These are phyloP conservation scores for Paracentrotus lividus DNA, from an alignment of 53 echinoderm and acorn worm genomes.

Conservation along the genomic window DNA sequence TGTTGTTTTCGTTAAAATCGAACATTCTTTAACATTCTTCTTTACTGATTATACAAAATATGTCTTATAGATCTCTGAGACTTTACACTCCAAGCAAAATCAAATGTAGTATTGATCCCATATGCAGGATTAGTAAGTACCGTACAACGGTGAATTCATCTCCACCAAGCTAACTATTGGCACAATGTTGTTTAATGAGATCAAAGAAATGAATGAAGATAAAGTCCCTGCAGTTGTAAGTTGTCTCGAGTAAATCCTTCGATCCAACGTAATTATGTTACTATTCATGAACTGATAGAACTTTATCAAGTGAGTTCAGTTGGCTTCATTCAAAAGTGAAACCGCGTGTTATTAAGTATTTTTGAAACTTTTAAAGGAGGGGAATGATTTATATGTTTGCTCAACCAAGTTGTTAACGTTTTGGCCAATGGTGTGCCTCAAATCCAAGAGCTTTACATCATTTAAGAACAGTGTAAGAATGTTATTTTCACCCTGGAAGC, in stretches of 20 bases:
- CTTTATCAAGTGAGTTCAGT: background rate
- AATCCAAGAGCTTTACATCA: too few relatives aligned
- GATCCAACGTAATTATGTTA: constrained; percentile 34
- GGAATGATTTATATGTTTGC: too few relatives aligned
- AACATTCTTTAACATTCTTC: background rate
- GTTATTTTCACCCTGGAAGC: too few relatives aligned
- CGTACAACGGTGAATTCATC: constrained; percentile 12
- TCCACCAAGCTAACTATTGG: background rate
- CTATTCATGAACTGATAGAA: constrained; percentile 12
- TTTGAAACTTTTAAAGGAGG: too few relatives aligned
- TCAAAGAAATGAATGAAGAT: constrained; percentile 1
- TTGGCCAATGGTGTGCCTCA: too few relatives aligned
- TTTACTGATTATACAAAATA: background rate
- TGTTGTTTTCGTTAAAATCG: background rate
- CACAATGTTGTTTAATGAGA: constrained; percentile 38
- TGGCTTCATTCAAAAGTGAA: background rate
- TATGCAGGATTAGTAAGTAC: background rate
- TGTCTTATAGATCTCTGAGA: background rate
- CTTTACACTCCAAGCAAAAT: background rate
- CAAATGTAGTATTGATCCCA: background rate
- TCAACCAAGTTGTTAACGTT: too few relatives aligned
- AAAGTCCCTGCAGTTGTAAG: background rate
- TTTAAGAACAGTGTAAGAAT: too few relatives aligned
- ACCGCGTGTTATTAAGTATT: background rate
- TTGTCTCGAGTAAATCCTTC: background rate